Evolutionary conservation across 53 echinoderm and acorn worm species (phyloP).

Genomic region (Zoroaster sp.): DNA sequence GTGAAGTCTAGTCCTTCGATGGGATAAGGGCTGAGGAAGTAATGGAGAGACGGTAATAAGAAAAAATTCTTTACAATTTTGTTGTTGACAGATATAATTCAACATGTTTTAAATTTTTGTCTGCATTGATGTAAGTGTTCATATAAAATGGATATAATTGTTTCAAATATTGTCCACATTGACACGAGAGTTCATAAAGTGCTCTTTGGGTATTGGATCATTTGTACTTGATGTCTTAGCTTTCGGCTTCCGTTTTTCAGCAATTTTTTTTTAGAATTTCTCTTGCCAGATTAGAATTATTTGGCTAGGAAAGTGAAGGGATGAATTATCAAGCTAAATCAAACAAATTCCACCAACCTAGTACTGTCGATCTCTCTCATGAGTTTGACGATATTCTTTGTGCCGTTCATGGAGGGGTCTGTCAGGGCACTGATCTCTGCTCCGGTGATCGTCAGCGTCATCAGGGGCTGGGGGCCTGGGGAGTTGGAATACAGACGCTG

Average conservation of each 20-base stretch:
- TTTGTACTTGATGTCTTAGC: too few species aligned
- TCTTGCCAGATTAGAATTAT: background rate
- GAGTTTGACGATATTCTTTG: slow-evolving; percentile 77
- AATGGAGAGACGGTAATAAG: too few species aligned
- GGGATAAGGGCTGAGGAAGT: slow-evolving; percentile 72
- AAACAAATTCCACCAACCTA: slow-evolving; percentile 72
- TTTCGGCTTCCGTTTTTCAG: too few species aligned
- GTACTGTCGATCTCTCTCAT: slow-evolving; percentile 89
- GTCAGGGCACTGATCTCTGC: slow-evolving; percentile 78
- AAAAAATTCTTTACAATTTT: too few species aligned
- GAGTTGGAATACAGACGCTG: slow-evolving; percentile 82
- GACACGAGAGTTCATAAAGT: background rate
- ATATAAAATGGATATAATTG: background rate
- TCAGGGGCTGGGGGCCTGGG: slow-evolving; percentile 72
- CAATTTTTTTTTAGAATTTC: background rate
- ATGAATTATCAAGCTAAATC: background rate
- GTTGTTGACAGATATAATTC: too few species aligned
- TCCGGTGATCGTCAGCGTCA: slow-evolving; percentile 76
- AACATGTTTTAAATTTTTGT: background rate
- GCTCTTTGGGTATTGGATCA: background rate
- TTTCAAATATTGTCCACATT: background rate
- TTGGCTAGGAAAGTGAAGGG: background rate
- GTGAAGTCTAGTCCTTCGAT: slow-evolving; percentile 78
- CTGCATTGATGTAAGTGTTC: background rate
- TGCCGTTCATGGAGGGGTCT: slow-evolving; percentile 94